Conservation (phyloP, 2,797 vertebrate genomes). For the Falco naumanni region DNA sequence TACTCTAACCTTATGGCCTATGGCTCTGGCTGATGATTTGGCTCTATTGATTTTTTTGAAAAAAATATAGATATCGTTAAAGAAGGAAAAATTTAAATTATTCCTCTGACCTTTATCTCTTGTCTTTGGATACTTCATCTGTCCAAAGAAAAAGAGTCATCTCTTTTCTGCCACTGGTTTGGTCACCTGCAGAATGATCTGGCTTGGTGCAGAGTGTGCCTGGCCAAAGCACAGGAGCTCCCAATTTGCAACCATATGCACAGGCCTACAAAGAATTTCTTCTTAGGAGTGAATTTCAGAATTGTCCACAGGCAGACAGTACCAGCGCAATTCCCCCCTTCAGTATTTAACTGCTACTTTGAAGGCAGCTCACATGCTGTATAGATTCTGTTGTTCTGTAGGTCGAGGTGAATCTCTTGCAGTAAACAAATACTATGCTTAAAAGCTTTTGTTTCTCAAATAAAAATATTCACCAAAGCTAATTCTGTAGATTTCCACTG, state of each 20-base stretch:
- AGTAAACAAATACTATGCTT: background rate
- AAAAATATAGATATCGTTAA: background rate
- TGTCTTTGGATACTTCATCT: background rate
- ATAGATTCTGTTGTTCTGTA: background rate
- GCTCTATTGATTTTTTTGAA: background rate
- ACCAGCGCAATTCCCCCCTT: background rate
- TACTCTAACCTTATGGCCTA: background rate
- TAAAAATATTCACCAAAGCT: background rate
- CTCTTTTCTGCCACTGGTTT: background rate
- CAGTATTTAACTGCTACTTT: background rate
- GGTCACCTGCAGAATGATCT: background rate
- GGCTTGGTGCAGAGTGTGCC: background rate
- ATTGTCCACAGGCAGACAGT: background rate
- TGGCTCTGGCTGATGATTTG: background rate
- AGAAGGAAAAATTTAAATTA: background rate
- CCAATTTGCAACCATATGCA: background rate
- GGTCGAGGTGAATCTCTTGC: background rate
- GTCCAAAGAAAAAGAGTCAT: background rate
- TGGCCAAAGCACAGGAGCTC: background rate
- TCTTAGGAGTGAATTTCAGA: background rate
- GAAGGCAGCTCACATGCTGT: background rate
- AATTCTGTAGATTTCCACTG: constrained; percentile 13
- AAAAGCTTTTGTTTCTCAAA: background rate
- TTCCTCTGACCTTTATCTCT: background rate
- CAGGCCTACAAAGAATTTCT: background rate